Base-by-base conservation (phyloP, 2,797 vertebrate species). In the Leptodactylus fallax region DNA sequence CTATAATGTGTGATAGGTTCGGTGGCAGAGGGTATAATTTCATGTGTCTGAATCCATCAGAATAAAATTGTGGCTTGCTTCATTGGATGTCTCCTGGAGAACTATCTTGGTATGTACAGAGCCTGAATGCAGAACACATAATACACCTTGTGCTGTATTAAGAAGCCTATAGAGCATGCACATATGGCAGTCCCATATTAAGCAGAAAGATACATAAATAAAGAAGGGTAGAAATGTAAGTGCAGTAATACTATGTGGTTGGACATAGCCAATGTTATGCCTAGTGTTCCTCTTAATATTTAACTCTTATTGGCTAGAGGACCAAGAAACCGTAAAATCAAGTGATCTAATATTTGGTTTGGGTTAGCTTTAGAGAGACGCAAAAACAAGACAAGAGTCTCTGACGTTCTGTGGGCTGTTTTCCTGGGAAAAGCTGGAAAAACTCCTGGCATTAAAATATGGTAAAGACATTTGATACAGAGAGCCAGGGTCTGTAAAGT, bases 301-400 rank as follows among this genome's bases (percentile, higher is more conserved):
- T 7, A 82, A 19, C 47, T 23, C 51, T n/a, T 53, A 51, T 19
- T 82, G 61, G 61, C 61, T 16, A 55, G 7, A 19, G 74, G 74
- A 51, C 4, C 6, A 45, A 23, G 49, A 69, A 25, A 69, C 79
- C 14, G 12, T 69, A 25, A 69, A 55, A 82, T 27, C 13, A 21
- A 82, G 17, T 69, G 23, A 69, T 53, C 45, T 49, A 82, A 65
- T 67, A 49, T 55, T 82, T 67, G 61, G 2, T 83, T 72, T 83
- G 65, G 51, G 25, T 8, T 19, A 56, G 25, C 67, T 45, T 72
- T 71, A 71, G 56, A 83, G 81, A 69, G 49, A 36, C 25, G 6
- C 23, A 12, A 17, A 14, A n/a, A 65, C n/a, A 11, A 11, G 47
- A 55, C 47, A 19, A 23, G 10, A 58, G 81, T 55, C 51, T 45